phyloP scores from a whole-genome alignment of 30 jellyfish, hydroid and myxozoan species.

The Catostylus mosaicus region DNA sequence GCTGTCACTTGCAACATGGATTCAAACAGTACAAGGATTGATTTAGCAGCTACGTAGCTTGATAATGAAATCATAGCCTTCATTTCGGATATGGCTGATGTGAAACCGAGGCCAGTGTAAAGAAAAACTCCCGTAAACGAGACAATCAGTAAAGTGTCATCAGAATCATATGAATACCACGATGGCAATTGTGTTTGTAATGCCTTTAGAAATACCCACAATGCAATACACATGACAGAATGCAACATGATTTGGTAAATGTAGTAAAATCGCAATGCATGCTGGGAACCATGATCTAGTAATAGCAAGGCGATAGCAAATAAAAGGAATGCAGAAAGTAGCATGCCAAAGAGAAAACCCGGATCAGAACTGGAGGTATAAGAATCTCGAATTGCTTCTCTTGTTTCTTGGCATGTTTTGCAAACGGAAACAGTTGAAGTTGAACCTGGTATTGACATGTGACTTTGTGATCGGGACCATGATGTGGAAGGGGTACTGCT shows the following conservation, averaged over 20 bases:
- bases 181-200: constrained; percentile 75
- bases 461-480: constrained; percentile 95
- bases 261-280: constrained; percentile 83
- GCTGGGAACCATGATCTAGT: constrained; percentile 82
- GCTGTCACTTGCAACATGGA: constrained; percentile 97
- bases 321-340: constrained; percentile 82
- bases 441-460: constrained; percentile 76
- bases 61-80: constrained; percentile 58
- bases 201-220: constrained; percentile 89
- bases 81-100: constrained; percentile 89
- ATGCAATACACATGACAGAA: constrained; percentile 77
- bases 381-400: constrained; percentile 77
- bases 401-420: constrained; percentile 87
- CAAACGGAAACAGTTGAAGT: constrained; percentile 81
- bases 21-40: constrained; percentile 79
- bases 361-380: constrained; percentile 94
- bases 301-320: constrained; percentile 82
- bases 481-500: constrained; percentile 76
- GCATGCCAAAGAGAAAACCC: constrained; percentile 87
- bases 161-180: constrained; percentile 93
- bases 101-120: constrained; percentile 90
- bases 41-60: constrained; percentile 67
- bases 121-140: constrained; percentile 94
- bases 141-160: constrained; percentile 82
- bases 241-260: constrained; percentile 85